Conservation (phyloP, 2,113 vertebrate genomes). For the Psammodynastes pulverulentus region DNA sequence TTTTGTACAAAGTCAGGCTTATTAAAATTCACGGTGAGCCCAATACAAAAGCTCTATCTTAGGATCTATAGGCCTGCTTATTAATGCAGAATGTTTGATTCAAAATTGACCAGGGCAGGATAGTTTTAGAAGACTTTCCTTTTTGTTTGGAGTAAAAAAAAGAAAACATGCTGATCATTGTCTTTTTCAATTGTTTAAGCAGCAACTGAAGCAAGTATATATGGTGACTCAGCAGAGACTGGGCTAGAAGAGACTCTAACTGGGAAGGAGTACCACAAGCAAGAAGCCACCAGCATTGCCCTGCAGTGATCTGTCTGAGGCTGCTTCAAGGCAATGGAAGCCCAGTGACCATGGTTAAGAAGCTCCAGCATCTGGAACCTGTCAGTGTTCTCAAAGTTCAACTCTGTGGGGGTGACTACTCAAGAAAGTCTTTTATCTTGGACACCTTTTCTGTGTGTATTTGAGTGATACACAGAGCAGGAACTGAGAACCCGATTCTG, state of each 20-base stretch:
- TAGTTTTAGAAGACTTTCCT: constrained; percentile 38
- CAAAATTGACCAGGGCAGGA: constrained; percentile 28
- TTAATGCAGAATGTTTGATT: constrained; percentile 43
- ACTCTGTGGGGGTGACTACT: not conserved
- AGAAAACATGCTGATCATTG: constrained; percentile 49
- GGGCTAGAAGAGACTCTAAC: not conserved
- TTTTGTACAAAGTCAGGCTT: constrained; percentile 51
- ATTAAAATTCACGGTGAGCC: constrained; percentile 62
- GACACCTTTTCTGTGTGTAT: not conserved
- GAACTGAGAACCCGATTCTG: not conserved
- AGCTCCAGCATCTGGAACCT: not conserved
- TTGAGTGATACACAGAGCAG: not conserved
- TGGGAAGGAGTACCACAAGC: fast-evolving
- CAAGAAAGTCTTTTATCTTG: not conserved
- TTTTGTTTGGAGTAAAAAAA: constrained; percentile 57
- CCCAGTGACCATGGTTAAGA: fast-evolving
- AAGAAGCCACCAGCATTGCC: constrained; percentile 2
- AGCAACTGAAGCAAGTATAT: constrained; percentile 60
- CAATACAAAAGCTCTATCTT: constrained; percentile 53
- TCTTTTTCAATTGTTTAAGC: constrained; percentile 47
- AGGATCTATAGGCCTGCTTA: constrained; percentile 33
- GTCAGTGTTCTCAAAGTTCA: not conserved
- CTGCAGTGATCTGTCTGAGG: not conserved
- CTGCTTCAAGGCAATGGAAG: fast-evolving
- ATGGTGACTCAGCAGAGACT: constrained; percentile 39